A percentile compares a stretch with the other conserved stretches of the same genome.
Conservation (phyloP, 2,888 invertebrate genomes). For the Acleris cristana region DNA sequence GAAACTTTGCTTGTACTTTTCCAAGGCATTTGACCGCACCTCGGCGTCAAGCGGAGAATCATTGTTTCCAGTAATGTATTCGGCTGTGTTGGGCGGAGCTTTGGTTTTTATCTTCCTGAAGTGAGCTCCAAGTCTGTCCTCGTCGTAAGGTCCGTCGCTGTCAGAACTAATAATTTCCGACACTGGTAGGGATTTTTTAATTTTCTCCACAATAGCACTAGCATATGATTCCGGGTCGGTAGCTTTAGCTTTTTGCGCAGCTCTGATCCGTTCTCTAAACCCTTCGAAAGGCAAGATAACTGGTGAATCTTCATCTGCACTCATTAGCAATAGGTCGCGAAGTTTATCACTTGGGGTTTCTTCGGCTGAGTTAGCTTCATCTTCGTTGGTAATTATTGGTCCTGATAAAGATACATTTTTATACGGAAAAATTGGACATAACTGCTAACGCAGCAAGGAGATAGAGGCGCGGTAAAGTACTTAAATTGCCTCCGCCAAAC, state of each 20-base stretch:
- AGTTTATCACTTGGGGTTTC: conserved; percentile 72
- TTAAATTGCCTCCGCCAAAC: no score
- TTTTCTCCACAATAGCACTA: conserved; percentile 58
- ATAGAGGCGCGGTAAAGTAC: no score
- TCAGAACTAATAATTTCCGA: conserved; percentile 50
- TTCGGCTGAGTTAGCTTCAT: conserved; percentile 39
- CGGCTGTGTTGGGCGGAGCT: conserved; percentile 68
- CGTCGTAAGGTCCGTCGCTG: conserved; percentile 67
- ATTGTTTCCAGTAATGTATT: conserved; percentile 71
- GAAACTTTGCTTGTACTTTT: conserved; percentile 77
- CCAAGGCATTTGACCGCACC: conserved; percentile 71
- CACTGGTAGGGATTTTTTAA: conserved; percentile 68
- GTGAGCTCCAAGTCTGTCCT: conserved; percentile 79
- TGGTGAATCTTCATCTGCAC: conserved; percentile 64
- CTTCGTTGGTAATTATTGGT: conserved; percentile 23
- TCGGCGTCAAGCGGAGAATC: conserved; percentile 74
- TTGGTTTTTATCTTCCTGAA: conserved; percentile 71
- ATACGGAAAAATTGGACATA: no score
- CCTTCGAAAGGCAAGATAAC: conserved; percentile 72
- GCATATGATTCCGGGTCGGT: conserved; percentile 46
- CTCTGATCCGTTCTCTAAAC: conserved; percentile 73
- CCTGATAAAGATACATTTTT: conserved; percentile 2
- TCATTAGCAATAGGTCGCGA: conserved; percentile 68
- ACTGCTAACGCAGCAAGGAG: no score
- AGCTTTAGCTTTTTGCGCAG: conserved; percentile 57